Conservation (phyloP, 2,888 invertebrate species). For the Ennomos erosarius region DNA sequence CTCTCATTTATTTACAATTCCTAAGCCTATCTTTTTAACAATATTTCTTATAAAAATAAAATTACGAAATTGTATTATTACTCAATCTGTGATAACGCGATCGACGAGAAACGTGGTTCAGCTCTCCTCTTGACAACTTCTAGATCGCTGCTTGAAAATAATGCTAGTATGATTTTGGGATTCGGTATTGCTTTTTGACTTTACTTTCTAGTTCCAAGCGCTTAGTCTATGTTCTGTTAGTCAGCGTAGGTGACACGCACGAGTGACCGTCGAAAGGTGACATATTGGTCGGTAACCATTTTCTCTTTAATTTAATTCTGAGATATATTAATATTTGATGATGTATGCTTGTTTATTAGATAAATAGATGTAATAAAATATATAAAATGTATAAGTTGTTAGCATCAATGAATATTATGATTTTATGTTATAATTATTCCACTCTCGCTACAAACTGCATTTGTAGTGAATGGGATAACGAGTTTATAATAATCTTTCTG, state of each 20-base stretch:
- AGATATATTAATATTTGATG: not conserved
- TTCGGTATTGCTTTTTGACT: too few species aligned
- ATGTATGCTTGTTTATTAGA: not conserved
- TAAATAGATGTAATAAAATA: not conserved
- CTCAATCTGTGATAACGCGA: too few species aligned
- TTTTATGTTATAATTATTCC: conserved; percentile 13
- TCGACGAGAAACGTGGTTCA: too few species aligned
- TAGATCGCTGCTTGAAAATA: too few species aligned
- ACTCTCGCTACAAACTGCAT: conserved; percentile 16
- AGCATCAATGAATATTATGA: conserved; percentile 2
- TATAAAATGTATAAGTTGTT: not conserved
- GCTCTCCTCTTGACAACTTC: too few species aligned
- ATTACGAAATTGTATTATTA: too few species aligned
- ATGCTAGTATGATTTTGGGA: too few species aligned
- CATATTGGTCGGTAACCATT: conserved; percentile 29
- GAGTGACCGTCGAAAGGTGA: conserved; percentile 33
- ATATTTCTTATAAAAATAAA: too few species aligned
- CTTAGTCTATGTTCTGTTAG: too few species aligned
- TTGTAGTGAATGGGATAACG: conserved; percentile 4
- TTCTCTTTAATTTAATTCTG: conserved; percentile 22
- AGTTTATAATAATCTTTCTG: not conserved
- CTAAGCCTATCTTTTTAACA: too few species aligned
- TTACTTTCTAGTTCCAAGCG: too few species aligned
- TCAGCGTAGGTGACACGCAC: conserved; percentile 23
- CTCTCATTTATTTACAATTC: too few species aligned